Conservation (phyloP, 2,113 vertebrate species). For the Nothocercus nigrocapillus region DNA sequence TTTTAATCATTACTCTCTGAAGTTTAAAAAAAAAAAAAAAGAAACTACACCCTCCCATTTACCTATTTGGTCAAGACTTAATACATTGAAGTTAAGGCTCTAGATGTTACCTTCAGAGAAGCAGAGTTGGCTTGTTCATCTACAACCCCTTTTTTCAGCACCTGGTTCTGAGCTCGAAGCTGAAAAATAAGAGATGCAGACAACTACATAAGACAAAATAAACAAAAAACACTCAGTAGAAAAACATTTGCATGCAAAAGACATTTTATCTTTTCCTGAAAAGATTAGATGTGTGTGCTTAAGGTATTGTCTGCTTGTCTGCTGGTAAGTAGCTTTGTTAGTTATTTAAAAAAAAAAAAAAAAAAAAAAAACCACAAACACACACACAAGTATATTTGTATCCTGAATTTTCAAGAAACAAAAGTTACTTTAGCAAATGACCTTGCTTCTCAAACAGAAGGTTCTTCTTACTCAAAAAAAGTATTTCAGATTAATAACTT, state of each 20-base stretch:
- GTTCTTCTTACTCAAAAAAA: background rate
- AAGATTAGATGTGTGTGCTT: background rate
- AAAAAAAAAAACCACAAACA: background rate
- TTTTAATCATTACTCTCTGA: background rate
- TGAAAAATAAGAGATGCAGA: constrained; percentile 68
- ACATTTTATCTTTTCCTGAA: background rate
- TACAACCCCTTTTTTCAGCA: constrained; percentile 95
- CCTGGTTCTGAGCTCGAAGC: constrained; percentile 98
- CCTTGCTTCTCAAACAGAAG: background rate
- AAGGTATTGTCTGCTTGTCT: background rate
- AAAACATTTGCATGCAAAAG: background rate
- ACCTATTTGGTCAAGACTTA: background rate
- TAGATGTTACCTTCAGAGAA: constrained; percentile 87
- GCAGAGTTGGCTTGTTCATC: constrained; percentile 93
- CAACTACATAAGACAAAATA: background rate
- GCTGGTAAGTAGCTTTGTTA: background rate
- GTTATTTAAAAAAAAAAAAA: background rate
- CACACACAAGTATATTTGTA: background rate
- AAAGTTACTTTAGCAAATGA: background rate
- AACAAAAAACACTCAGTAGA: background rate
- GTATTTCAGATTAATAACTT: background rate
- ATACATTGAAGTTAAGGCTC: background rate
- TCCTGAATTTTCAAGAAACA: background rate
- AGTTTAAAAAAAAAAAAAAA: too few relatives aligned
- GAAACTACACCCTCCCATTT: background rate